A percentile compares a stretch with the other conserved stretches of the same genome.
Evolutionary conservation across 30 jellyfish, hydroid and myxozoan species (phyloP).

Genomic region (Cassiopea xamachana): DNA sequence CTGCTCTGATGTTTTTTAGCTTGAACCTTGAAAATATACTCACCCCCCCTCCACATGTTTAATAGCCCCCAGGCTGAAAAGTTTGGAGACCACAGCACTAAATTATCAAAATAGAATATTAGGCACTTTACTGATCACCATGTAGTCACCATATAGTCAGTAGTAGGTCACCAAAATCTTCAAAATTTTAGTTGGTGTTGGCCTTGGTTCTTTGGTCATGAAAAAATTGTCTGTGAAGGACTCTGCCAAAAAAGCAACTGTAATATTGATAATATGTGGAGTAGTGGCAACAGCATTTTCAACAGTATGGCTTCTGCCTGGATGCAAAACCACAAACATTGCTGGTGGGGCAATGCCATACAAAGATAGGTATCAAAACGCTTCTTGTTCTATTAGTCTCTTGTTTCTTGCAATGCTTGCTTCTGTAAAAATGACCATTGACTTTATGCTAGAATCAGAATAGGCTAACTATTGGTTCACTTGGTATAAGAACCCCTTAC

Average conservation of each 20-base stretch:
- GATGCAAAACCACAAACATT: slow-evolving; percentile 78
- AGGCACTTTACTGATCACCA: too few species aligned
- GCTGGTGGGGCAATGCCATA: slow-evolving; percentile 88
- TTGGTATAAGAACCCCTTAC: too few species aligned
- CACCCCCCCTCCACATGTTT: too few species aligned
- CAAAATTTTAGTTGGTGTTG: slow-evolving; percentile 72
- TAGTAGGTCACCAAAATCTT: too few species aligned
- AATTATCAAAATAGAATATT: too few species aligned
- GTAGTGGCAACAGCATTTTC: slow-evolving; percentile 34
- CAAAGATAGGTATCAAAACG: slow-evolving; percentile 54
- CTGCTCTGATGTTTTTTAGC: too few species aligned
- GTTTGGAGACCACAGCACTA: too few species aligned
- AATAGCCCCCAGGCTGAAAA: too few species aligned
- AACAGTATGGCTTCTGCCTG: slow-evolving; percentile 78
- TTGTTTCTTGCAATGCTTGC: background rate
- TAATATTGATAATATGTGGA: slow-evolving; percentile 41
- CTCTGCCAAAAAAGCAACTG: slow-evolving; percentile 80
- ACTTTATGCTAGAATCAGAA: background rate
- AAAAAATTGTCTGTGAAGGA: slow-evolving; percentile 35
- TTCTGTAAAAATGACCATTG: background rate
- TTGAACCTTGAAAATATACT: too few species aligned
- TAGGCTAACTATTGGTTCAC: background rate
- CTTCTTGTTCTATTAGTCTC: background rate
- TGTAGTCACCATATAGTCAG: too few species aligned
- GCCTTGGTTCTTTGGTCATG: slow-evolving; percentile 75